phyloP scores from a whole-genome alignment of 2,888 invertebrate species.

The Cosmia pyralina region DNA sequence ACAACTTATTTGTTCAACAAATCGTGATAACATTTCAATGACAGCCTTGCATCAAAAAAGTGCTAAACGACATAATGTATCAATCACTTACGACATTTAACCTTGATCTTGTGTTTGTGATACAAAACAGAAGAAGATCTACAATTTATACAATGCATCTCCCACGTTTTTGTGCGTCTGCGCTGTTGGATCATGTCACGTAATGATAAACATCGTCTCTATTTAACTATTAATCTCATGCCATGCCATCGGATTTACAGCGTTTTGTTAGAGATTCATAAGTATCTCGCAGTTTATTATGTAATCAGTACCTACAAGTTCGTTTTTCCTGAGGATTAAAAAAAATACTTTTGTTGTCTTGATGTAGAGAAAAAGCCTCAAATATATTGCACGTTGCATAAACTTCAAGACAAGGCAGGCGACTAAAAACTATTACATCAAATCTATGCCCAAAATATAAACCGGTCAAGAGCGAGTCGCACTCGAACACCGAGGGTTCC shows the following conservation, averaged over 20 bases:
- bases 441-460: not conserved
- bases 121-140: slow-evolving; percentile 67
- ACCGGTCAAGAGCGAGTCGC: too few species aligned
- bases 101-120: slow-evolving; percentile 73
- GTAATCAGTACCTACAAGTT: not conserved
- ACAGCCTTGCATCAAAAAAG: slow-evolving; percentile 22
- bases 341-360: too few species aligned
- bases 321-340: too few species aligned
- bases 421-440: too few species aligned
- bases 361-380: too few species aligned
- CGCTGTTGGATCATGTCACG: slow-evolving; percentile 69
- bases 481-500: too few species aligned
- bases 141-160: slow-evolving; percentile 67
- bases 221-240: slow-evolving; percentile 54
- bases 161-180: slow-evolving; percentile 77
- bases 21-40: slow-evolving; percentile 28
- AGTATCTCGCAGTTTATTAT: not conserved
- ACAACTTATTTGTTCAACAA: slow-evolving; percentile 18
- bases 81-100: slow-evolving; percentile 59
- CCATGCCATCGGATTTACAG: slow-evolving; percentile 28
- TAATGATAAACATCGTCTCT: slow-evolving; percentile 68
- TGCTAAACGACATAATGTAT: slow-evolving; percentile 41
- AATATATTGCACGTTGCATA: too few species aligned
- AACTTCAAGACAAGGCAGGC: too few species aligned
- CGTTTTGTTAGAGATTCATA: slow-evolving; percentile 32